Conservation (phyloP, 37 sponge, comb jelly and placozoan genomes). For the Cladorhizidae sp. region DNA sequence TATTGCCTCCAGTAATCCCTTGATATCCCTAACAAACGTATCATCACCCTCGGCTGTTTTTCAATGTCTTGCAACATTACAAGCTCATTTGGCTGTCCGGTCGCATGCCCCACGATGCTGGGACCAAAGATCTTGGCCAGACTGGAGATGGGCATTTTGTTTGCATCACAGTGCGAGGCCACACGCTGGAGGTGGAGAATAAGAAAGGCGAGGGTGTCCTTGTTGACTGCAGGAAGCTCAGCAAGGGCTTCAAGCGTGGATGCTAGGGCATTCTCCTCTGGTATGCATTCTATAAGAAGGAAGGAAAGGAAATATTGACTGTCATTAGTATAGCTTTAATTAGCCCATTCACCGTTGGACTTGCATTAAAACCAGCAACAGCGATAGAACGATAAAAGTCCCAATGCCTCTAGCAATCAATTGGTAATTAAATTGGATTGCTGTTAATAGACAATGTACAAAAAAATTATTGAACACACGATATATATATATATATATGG, state of each 20-base stretch:
- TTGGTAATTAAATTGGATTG: too few relatives aligned
- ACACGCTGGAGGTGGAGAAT: conserved; percentile 91
- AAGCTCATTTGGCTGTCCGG: conserved; percentile 62
- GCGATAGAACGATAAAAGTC: too few relatives aligned
- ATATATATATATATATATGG: too few relatives aligned
- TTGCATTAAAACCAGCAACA: too few relatives aligned
- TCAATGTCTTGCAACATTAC: conserved; percentile 73
- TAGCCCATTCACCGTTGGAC: too few relatives aligned
- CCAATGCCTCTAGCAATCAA: too few relatives aligned
- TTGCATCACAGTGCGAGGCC: conserved; percentile 60
- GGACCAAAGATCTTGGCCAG: conserved; percentile 92
- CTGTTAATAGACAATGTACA: too few relatives aligned
- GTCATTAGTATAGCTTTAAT: too few relatives aligned
- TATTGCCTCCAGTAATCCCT: conserved; percentile 83
- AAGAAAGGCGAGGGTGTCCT: conserved; percentile 92
- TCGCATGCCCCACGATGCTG: conserved; percentile 78
- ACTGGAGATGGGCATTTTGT: conserved; percentile 86
- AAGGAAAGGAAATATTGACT: too few relatives aligned
- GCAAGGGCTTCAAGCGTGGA: conserved; percentile 75
- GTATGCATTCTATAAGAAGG: conserved; percentile 47
- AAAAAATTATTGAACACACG: too few relatives aligned
- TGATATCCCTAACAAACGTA: conserved; percentile 62
- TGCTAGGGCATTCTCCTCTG: conserved; percentile 68
- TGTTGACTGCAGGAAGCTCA: conserved; percentile 85
- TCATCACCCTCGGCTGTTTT: conserved; percentile 78